These are phyloP conservation scores for Vombatus ursinus DNA, from an alignment of 2,113 vertebrate genomes.

Conservation along the genomic window DNA sequence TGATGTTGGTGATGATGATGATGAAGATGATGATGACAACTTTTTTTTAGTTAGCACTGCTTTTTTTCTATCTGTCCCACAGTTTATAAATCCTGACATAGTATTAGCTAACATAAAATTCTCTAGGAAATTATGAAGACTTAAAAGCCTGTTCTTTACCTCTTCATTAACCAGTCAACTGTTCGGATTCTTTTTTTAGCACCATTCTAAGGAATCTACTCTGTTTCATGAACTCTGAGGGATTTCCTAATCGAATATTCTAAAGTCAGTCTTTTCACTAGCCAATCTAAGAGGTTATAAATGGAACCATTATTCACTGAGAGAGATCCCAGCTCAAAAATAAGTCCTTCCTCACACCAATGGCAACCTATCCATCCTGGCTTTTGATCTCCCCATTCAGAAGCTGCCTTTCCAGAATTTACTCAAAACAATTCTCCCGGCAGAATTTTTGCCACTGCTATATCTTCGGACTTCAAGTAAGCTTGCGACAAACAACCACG, in stretches of 20 bases:
- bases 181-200: background rate
- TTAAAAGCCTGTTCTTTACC: background rate
- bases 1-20: background rate
- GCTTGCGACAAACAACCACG: constrained; percentile 82
- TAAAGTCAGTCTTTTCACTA: constrained; percentile 13
- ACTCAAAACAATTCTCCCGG: constrained; percentile 85
- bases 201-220: background rate
- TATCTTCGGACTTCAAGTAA: constrained; percentile 86
- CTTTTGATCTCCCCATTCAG: constrained; percentile 75
- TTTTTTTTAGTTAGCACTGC: background rate
- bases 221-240: constrained; percentile 4
- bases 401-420: constrained; percentile 84
- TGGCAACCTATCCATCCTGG: constrained; percentile 72
- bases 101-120: background rate
- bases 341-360: constrained; percentile 32
- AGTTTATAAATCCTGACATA: background rate
- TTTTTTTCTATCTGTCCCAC: background rate
- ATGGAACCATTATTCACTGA: background rate
- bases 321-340: background rate
- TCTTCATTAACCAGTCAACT: background rate
- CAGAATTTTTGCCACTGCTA: constrained; percentile 82
- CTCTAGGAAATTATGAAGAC: constrained; percentile 16
- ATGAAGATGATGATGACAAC: background rate
- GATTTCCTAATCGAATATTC: background rate
- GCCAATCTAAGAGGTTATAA: background rate